Evolutionary conservation across 2,888 invertebrate species (phyloP), one percentile per base, ranked within the genome.

Genomic region (Archips crataeganus): DNA sequence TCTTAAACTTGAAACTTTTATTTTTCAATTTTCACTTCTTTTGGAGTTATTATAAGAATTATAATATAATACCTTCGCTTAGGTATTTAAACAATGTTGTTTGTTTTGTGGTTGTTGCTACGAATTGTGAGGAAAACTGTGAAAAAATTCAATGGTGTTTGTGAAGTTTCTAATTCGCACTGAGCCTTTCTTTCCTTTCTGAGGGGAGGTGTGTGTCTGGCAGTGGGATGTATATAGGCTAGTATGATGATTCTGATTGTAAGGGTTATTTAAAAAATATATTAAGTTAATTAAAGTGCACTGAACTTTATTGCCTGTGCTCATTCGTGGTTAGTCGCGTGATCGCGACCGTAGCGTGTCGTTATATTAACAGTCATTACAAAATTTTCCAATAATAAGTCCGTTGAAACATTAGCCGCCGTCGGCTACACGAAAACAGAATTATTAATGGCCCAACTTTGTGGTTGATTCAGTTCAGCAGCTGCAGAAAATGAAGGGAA

Each of bases 331-430:
- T 77, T 45, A 71, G 83, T 93, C 85, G 93, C 93, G 93, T 93
- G 93, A 83, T 83, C 79, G 73, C 77, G 77, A 69, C 69, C 78
- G 79, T 90, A 78, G 91, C 93, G 92, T 93, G 92, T 88, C 87
- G 87, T 85, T 86, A 85, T 87, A 91, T 93, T 91, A 92, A 90
- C 87, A 91, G 89, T 91, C 91, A 93, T 93, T 93, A 93, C 89
- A 88, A 87, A 91, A 92, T 90, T 90, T 91, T 83, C 90, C 91
- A 91, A 93, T 94, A 94, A 91, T 90, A 92, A 90, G 88, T 85
- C 83, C 79, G 79, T 80, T 86, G 88, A 87, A 92, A 91, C 90
- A 91, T 93, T 92, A 91, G 87, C 87, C 81, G 79, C 82, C 84
- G 84, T 83, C 84, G 84, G 87, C 87, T 85, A 88, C 92, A 92